Evolutionary conservation across 92 coral and sea anemone genomes (phyloP).

Genomic region (Diadumene lineata): DNA sequence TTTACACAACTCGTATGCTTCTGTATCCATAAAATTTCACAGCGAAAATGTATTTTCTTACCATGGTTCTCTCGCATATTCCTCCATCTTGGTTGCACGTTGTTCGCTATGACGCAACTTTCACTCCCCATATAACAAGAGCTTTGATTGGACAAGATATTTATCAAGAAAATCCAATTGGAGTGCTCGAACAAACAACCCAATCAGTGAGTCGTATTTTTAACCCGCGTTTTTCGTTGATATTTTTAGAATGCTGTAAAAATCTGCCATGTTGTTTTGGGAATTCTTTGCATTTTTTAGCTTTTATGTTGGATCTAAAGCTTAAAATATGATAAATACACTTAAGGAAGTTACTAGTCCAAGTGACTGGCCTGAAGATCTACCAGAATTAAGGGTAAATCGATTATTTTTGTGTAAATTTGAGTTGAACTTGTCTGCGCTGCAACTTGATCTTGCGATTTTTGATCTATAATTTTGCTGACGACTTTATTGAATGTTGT

Average conservation of each 20-base stretch:
- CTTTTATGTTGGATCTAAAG: background rate
- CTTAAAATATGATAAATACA: constrained; percentile 23
- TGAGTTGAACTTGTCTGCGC: background rate
- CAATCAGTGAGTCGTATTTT: background rate
- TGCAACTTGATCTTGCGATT: background rate
- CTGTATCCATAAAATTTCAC: too few relatives aligned
- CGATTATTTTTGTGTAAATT: background rate
- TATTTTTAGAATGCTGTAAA: background rate
- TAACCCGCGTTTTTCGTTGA: constrained; percentile 28
- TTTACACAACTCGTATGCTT: too few relatives aligned
- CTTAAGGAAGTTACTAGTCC: constrained; percentile 49
- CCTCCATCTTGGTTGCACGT: constrained; percentile 92
- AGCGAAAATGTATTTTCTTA: constrained; percentile 35
- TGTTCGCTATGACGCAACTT: constrained; percentile 75
- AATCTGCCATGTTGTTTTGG: background rate
- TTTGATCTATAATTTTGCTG: background rate
- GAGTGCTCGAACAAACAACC: background rate
- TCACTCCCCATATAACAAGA: constrained; percentile 10
- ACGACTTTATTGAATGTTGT: background rate
- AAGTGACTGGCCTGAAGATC: constrained; percentile 88
- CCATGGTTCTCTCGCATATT: constrained; percentile 99
- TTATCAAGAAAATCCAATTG: constrained; percentile 8
- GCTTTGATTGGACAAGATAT: constrained; percentile 53
- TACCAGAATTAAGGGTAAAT: constrained; percentile 77
- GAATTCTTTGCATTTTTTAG: background rate